Evolutionary conservation across 1,140 invertebrate genomes (phyloP).

Genomic region (Drosophila repletoides): DNA sequence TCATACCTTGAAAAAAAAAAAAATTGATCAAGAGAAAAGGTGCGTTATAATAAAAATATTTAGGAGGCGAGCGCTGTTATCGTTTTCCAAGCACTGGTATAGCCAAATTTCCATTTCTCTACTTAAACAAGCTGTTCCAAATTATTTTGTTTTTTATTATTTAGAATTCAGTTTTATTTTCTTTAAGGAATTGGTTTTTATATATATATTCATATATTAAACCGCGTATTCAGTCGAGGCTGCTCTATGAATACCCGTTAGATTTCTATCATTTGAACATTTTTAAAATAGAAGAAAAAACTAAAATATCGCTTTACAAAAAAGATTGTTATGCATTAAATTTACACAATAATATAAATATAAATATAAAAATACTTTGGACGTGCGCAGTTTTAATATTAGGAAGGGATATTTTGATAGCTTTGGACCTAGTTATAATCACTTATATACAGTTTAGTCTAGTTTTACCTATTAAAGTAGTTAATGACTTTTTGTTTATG

Average conservation of each 20-base stretch:
- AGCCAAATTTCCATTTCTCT: too few relatives aligned
- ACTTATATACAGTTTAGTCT: slow-evolving; percentile 38
- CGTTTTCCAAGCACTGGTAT: too few relatives aligned
- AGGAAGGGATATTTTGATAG: slow-evolving; percentile 23
- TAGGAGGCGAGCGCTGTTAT: too few relatives aligned
- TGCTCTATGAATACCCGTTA: slow-evolving; percentile 2
- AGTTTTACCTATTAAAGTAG: slow-evolving; percentile 43
- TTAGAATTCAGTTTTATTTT: slow-evolving; percentile 12
- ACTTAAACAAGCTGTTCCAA: slow-evolving; percentile 7
- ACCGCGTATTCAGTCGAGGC: neutral
- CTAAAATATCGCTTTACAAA: slow-evolving; percentile 45
- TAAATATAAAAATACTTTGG: slow-evolving; percentile 74
- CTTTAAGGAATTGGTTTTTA: slow-evolving; percentile 32
- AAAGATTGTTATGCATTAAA: slow-evolving; percentile 35
- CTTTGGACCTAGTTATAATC: slow-evolving; percentile 18
- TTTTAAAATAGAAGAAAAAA: slow-evolving; percentile 3
- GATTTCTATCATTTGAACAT: slow-evolving; percentile 44
- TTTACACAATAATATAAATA: slow-evolving; percentile 34
- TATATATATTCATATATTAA: neutral
- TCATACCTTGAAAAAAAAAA: too few relatives aligned
- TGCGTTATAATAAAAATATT: too few relatives aligned
- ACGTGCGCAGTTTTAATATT: slow-evolving; percentile 59
- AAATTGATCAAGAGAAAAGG: too few relatives aligned
- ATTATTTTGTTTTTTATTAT: slow-evolving; percentile 4
- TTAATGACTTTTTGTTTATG: slow-evolving; percentile 68